phyloP scores from a whole-genome alignment of 2,113 vertebrate genomes.

The Tachuris rubrigastra region DNA sequence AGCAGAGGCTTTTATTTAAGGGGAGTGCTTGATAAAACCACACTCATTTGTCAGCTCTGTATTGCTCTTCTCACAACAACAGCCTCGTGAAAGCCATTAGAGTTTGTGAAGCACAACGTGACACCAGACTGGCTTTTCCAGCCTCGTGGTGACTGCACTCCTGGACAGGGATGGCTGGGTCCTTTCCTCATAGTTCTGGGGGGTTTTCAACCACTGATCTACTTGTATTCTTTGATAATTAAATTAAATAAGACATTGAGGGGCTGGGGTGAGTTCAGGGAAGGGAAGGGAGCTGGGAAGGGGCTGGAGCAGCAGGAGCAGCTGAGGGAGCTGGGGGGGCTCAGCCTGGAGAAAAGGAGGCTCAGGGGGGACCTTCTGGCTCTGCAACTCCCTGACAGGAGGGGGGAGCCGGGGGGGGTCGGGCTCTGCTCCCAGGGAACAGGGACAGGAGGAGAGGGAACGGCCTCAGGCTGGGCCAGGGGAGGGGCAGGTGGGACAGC shows the following conservation, averaged over 20 bases:
- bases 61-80: neutral
- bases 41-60: neutral
- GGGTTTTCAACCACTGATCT: neutral
- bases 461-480: neutral
- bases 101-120: neutral
- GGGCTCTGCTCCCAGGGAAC: neutral
- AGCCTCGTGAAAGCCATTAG: neutral
- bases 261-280: neutral
- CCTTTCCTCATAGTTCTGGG: neutral
- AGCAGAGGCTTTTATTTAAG: neutral
- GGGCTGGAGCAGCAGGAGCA: neutral
- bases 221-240: neutral
- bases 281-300: neutral
- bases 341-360: neutral
- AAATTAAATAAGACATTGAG: neutral
- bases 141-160: fast-evolving
- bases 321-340: neutral
- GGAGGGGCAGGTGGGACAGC: fast-evolving
- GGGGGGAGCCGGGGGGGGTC: neutral
- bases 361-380: neutral
- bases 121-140: neutral
- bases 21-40: neutral
- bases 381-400: neutral
- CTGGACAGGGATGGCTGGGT: neutral
- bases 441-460: neutral